These are phyloP conservation scores for Patagioenas fasciata DNA, from an alignment of 2,113 vertebrate genomes.

Conservation along the genomic window DNA sequence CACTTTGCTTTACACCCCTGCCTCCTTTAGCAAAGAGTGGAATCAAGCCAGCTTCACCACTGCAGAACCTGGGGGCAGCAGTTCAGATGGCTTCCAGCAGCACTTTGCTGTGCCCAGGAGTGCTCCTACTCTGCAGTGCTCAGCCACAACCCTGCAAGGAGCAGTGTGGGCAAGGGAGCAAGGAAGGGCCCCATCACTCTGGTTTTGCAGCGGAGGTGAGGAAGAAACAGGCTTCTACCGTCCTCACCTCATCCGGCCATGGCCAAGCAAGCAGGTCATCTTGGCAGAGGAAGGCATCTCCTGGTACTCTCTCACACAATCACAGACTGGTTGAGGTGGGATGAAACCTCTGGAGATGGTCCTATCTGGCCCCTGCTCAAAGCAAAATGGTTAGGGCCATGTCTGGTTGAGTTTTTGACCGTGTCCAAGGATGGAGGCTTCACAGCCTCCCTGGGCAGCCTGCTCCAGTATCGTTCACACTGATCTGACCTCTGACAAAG, in stretches of 20 bases:
- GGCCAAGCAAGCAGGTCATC: background rate
- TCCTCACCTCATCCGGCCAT: background rate
- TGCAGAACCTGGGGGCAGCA: background rate
- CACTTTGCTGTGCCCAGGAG: background rate
- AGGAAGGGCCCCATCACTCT: background rate
- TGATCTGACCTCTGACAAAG: background rate
- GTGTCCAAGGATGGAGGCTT: background rate
- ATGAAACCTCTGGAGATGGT: background rate
- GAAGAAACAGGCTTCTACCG: background rate
- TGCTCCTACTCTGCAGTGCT: background rate
- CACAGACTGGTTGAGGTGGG: background rate
- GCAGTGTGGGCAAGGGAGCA: fast-evolving
- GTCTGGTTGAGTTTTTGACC: background rate
- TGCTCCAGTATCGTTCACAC: background rate
- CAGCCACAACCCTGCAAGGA: background rate
- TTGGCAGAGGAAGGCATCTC: background rate
- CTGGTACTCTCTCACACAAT: background rate
- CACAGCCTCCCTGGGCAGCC: background rate
- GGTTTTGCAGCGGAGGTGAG: background rate
- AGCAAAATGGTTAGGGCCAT: no score
- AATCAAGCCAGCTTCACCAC: background rate
- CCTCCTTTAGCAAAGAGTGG: background rate
- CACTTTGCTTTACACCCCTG: background rate
- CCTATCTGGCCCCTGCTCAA: no score
- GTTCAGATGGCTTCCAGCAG: background rate